Conservation (phyloP, 2,888 invertebrate species). For the Lasioglossum villosulum region DNA sequence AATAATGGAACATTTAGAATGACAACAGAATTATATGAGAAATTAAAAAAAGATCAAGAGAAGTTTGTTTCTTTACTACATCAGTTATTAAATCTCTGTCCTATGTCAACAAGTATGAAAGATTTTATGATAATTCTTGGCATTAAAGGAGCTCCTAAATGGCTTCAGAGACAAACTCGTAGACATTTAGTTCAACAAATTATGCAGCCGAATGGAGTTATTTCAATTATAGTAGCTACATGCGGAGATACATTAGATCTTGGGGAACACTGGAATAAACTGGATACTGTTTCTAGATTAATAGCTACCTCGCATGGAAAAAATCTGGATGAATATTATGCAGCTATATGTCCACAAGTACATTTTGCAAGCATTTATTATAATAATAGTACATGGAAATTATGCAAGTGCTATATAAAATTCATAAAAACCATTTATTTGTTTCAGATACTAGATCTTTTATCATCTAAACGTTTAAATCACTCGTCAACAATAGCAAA, state of each 20-base stretch:
- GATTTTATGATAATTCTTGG: conserved; percentile 89
- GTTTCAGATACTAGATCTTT: conserved; percentile 85
- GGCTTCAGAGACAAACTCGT: conserved; percentile 88
- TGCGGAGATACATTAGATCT: conserved; percentile 87
- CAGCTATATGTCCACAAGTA: conserved; percentile 83
- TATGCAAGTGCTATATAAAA: conserved; percentile 18
- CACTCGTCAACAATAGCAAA: conserved; percentile 86
- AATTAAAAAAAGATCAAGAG: conserved; percentile 85
- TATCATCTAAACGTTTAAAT: conserved; percentile 81
- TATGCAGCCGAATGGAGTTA: conserved; percentile 87
- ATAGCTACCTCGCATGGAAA: conserved; percentile 85
- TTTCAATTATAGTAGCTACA: conserved; percentile 88
- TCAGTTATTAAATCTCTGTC: conserved; percentile 86
- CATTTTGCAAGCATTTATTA: background rate
- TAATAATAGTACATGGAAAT: conserved; percentile 22
- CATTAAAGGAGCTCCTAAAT: conserved; percentile 86
- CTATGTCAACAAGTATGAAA: conserved; percentile 88
- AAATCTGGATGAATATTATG: conserved; percentile 85
- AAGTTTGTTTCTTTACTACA: conserved; percentile 86
- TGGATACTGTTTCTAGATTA: conserved; percentile 89
- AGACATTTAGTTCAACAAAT: conserved; percentile 87
- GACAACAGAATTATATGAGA: conserved; percentile 86
- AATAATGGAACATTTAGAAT: conserved; percentile 83
- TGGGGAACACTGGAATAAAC: conserved; percentile 88
- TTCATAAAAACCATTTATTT: conserved; percentile 34